These are phyloP conservation scores for Bubo scandiacus DNA, from an alignment of 2,113 vertebrate species.

Conservation along the genomic window DNA sequence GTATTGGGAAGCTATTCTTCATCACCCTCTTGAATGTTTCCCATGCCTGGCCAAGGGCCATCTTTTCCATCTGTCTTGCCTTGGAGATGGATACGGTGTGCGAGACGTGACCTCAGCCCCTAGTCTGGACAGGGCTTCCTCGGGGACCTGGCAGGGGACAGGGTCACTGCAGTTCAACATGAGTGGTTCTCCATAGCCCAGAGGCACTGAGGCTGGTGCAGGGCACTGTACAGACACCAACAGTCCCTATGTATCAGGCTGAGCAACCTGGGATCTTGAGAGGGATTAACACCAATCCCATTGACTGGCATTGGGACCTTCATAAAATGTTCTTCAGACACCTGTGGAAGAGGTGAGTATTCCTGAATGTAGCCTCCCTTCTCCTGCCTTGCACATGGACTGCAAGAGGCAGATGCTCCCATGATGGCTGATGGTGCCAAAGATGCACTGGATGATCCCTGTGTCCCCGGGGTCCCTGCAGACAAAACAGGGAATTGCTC, in stretches of 20 bases:
- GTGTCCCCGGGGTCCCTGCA: neutral
- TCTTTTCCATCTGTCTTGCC: neutral
- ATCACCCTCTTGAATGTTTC: neutral
- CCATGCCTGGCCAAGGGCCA: neutral
- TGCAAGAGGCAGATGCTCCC: neutral
- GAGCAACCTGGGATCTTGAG: neutral
- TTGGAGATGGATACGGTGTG: neutral
- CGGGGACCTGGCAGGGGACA: neutral
- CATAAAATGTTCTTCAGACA: neutral
- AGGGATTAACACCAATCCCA: neutral
- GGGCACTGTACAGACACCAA: neutral
- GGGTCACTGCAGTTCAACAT: accelerated
- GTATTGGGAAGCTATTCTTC: neutral
- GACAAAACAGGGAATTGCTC: neutral
- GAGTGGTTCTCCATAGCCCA: neutral
- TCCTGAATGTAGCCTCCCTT: neutral
- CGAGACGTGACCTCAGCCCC: neutral
- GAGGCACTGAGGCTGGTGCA: neutral
- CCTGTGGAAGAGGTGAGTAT: neutral
- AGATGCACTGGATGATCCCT: neutral
- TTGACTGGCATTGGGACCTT: neutral
- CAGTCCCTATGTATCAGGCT: neutral
- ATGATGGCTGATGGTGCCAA: neutral
- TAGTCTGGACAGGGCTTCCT: neutral
- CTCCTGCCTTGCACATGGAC: neutral